These are phyloP conservation scores for Aphelinus atriplicis DNA, from an alignment of 1,140 invertebrate genomes.

Conservation along the genomic window DNA sequence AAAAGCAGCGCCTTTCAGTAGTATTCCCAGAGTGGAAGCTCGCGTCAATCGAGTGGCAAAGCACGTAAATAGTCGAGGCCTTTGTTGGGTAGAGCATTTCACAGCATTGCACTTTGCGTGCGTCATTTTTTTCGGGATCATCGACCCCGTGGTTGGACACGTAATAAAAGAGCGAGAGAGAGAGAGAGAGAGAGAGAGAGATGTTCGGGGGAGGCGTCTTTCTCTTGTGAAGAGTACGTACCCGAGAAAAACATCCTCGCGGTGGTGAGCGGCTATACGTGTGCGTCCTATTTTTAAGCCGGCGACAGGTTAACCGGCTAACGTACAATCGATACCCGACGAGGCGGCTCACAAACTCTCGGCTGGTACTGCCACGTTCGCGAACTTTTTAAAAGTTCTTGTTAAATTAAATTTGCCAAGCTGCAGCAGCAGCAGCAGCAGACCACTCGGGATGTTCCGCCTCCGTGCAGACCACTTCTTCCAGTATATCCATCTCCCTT, in stretches of 20 bases:
- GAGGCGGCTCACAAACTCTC: slow-evolving; percentile 17
- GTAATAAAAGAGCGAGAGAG: too few species aligned
- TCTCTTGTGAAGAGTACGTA: too few species aligned
- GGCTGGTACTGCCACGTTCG: not conserved
- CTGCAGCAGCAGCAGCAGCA: not conserved
- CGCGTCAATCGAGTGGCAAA: too few species aligned
- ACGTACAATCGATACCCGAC: slow-evolving; percentile 53
- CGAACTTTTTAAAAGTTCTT: slow-evolving; percentile 36
- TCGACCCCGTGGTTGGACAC: slow-evolving; percentile 24
- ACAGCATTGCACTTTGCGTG: not conserved
- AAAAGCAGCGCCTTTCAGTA: too few species aligned
- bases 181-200: too few species aligned
- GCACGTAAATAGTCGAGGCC: too few species aligned
- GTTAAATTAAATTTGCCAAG: slow-evolving; percentile 37
- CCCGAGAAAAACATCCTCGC: too few species aligned
- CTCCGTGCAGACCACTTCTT: slow-evolving; percentile 26
- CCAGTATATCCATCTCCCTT: slow-evolving; percentile 21
- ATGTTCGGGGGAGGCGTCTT: too few species aligned
- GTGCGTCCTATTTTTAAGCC: slow-evolving; percentile 55
- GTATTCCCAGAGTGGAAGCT: too few species aligned
- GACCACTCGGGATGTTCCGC: slow-evolving; percentile 15
- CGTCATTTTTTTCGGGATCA: slow-evolving; percentile 5
- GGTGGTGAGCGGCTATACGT: too few species aligned
- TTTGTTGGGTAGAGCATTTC: too few species aligned
- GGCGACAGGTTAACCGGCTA: slow-evolving; percentile 53